Percentiles rank a stretch among this genome's conserved stretches.
Conservation (phyloP, 2,888 invertebrate species). For the Siphonodentalium dalli region DNA sequence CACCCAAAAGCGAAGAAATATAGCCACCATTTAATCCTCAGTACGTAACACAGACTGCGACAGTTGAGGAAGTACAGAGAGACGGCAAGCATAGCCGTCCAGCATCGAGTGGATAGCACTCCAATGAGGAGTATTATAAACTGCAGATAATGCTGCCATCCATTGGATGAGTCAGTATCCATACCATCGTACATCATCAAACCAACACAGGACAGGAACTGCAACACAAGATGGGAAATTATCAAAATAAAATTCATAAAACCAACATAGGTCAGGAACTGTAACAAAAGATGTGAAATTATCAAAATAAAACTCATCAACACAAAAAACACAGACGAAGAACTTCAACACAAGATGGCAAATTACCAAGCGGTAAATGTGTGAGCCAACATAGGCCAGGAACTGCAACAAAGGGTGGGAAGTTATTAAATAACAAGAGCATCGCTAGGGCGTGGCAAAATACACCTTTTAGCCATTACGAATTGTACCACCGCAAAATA, state of each 20-base stretch:
- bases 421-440: no score
- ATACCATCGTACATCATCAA: slow-evolving; percentile 74
- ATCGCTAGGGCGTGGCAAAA: no score
- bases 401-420: slow-evolving; percentile 41
- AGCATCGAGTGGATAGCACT: slow-evolving; percentile 82
- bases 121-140: slow-evolving; percentile 75
- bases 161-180: slow-evolving; percentile 45
- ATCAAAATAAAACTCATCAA: no score
- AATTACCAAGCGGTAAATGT: no score
- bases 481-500: no score
- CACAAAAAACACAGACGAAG: slow-evolving; percentile 70
- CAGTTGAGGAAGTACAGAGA: slow-evolving; percentile 83
- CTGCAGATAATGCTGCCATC: slow-evolving; percentile 76
- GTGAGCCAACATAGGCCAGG: slow-evolving; percentile 71
- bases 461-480: no score
- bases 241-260: no score
- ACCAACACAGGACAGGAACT: slow-evolving; percentile 69
- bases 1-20: slow-evolving; percentile 62
- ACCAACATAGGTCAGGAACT: slow-evolving; percentile 69
- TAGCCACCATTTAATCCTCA: slow-evolving; percentile 71
- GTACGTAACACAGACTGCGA: slow-evolving; percentile 82
- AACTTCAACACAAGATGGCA: slow-evolving; percentile 42
- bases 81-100: slow-evolving; percentile 85
- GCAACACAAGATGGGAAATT: slow-evolving; percentile 25
- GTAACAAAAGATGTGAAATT: slow-evolving; percentile 25